phyloP scores from a whole-genome alignment of 2,888 invertebrate genomes.

The Schizaphis graminum region DNA sequence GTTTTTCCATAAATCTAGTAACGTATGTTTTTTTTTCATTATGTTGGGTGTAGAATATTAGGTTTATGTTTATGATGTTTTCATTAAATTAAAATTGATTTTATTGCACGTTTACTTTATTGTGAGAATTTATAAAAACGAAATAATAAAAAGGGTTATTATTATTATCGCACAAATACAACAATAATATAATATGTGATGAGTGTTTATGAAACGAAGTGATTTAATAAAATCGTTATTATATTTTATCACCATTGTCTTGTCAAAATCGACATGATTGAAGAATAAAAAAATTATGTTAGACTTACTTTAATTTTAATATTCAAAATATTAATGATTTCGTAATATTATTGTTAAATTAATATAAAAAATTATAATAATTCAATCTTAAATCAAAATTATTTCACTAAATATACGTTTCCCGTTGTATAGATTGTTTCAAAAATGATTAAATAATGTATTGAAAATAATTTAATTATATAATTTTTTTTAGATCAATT shows the following conservation, averaged over 20 bases:
- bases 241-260: background rate
- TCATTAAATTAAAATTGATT: background rate
- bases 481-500: background rate
- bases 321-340: background rate
- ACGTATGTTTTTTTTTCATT: background rate
- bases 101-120: background rate
- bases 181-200: background rate
- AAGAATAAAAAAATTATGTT: background rate
- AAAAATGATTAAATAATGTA: background rate
- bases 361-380: background rate
- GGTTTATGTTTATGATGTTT: background rate
- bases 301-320: background rate
- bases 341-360: background rate
- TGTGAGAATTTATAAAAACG: background rate
- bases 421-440: background rate
- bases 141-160: background rate
- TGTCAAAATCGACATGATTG: background rate
- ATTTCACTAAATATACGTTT: background rate
- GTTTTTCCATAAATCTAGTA: background rate
- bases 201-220: background rate
- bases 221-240: background rate
- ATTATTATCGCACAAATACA: background rate
- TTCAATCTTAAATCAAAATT: background rate
- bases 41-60: background rate
- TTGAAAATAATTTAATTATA: background rate